Conservation (phyloP, 2,113 vertebrate species). For the Tretioscincus oriximinensis region DNA sequence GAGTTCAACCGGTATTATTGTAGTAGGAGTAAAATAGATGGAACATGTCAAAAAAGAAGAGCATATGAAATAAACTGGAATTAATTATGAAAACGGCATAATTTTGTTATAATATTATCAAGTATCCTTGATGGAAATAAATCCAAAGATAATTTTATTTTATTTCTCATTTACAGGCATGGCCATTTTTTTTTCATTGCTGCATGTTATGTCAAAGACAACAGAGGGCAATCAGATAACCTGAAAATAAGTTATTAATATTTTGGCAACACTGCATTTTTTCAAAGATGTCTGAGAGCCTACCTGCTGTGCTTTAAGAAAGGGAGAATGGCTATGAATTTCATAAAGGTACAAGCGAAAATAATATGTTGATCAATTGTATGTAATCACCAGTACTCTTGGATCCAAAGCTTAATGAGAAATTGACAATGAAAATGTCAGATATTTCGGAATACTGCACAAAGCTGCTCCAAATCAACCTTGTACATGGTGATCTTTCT, state of each 20-base stretch:
- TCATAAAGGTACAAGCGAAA: background rate
- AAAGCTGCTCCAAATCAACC: background rate
- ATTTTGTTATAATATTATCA: slow-evolving; percentile 13
- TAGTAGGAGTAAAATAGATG: background rate
- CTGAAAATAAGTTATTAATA: slow-evolving; percentile 25
- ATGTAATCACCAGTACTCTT: background rate
- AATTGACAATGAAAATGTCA: background rate
- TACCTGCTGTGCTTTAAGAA: slow-evolving; percentile 14
- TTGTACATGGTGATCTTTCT: background rate
- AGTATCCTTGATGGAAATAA: background rate
- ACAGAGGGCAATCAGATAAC: slow-evolving; percentile 10
- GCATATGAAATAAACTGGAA: background rate
- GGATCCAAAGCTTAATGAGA: background rate
- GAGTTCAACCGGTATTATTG: background rate
- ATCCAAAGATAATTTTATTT: slow-evolving; percentile 16
- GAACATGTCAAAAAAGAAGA: background rate
- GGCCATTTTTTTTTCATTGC: slow-evolving; percentile 1
- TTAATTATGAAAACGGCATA: slow-evolving; percentile 10
- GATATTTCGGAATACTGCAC: background rate
- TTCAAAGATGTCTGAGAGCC: slow-evolving; percentile 8
- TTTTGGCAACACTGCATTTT: slow-evolving; percentile 22
- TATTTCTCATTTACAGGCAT: slow-evolving; percentile 4
- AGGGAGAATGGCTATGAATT: slow-evolving; percentile 4
- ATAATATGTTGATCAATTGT: background rate
- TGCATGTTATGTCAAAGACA: slow-evolving; percentile 11